phyloP scores from a whole-genome alignment of 2,113 vertebrate genomes.

The Calyptomena viridis region DNA sequence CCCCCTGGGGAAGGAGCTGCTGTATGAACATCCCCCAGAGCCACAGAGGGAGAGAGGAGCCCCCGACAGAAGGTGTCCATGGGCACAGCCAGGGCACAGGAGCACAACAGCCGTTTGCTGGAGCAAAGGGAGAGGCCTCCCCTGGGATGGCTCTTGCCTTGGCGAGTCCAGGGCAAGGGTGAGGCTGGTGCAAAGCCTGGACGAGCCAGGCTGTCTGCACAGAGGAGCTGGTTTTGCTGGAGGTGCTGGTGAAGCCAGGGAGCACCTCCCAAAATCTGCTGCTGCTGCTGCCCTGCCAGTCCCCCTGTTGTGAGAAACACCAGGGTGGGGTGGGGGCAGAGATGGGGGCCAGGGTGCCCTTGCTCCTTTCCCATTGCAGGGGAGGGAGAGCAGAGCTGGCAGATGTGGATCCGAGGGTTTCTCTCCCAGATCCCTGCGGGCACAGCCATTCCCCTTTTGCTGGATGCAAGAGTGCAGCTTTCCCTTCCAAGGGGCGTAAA shows the following conservation, averaged over 20 bases:
- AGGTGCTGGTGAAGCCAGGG: background rate
- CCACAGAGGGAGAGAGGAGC: background rate
- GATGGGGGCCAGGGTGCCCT: background rate
- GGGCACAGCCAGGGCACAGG: background rate
- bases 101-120: background rate
- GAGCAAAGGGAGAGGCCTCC: background rate
- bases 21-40: background rate
- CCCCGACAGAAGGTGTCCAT: fast-evolving
- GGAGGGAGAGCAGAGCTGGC: background rate
- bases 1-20: background rate
- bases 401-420: background rate
- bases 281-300: background rate
- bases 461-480: background rate
- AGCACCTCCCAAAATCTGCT: background rate
- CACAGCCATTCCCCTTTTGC: background rate
- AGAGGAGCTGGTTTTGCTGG: background rate
- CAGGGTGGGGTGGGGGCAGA: background rate
- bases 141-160: background rate
- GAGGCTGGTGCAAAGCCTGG: background rate
- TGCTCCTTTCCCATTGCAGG: background rate
- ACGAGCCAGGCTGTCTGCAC: background rate
- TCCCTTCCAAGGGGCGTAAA: background rate
- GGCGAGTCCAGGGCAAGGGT: background rate
- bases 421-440: background rate
- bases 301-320: background rate